phyloP scores from a whole-genome alignment of 2,113 vertebrate species.

The Danionella cerebrum region DNA sequence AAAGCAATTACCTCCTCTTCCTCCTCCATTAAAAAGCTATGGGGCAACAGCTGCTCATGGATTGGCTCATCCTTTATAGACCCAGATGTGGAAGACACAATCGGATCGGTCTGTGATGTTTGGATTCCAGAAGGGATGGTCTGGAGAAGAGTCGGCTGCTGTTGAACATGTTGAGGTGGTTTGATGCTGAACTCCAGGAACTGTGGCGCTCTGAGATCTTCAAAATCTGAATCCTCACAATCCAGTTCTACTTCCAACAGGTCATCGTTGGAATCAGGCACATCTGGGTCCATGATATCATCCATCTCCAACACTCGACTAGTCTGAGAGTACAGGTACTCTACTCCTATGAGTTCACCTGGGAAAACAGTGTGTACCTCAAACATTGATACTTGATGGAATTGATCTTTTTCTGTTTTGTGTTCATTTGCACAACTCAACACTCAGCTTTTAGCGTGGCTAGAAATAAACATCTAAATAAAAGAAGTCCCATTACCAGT shows the following conservation, averaged over 20 bases:
- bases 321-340: slow-evolving; percentile 23
- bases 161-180: background rate
- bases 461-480: background rate
- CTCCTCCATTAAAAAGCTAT: background rate
- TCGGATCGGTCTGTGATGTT: background rate
- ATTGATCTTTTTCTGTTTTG: no score
- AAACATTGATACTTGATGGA: no score
- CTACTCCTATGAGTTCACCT: slow-evolving; percentile 5
- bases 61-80: background rate
- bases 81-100: background rate
- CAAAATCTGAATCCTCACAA: background rate
- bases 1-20: background rate
- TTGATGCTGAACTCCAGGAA: background rate
- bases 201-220: background rate
- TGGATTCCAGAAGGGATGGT: background rate
- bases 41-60: background rate
- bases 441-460: background rate
- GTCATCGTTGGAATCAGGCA: background rate
- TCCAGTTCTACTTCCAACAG: background rate
- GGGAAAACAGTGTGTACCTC: background rate
- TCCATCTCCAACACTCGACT: background rate
- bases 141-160: background rate
- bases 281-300: background rate
- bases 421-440: no score
- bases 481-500: slow-evolving; percentile 9